Evolutionary conservation across 2,888 invertebrate species (phyloP), one percentile per base, ranked within the genome.

Genomic region (Desoria tigrina): DNA sequence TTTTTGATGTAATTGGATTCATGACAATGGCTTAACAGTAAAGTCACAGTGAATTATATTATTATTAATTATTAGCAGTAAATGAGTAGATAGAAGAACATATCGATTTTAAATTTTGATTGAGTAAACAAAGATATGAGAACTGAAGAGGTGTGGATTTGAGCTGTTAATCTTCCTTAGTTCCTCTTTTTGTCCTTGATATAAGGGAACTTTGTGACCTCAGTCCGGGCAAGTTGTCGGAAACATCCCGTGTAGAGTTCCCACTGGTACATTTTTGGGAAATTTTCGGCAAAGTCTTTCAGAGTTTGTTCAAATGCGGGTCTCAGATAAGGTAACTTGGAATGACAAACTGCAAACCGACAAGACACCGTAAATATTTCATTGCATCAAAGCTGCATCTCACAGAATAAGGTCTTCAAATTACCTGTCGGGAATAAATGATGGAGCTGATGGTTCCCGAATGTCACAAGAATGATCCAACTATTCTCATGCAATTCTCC

Each of bases 351-450:
- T 16, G n/a, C n/a, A n/a, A n/a, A n/a, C n/a, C n/a, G n/a, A n/a
- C n/a, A n/a, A n/a, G n/a, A n/a, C n/a, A n/a, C 23, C 6, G 49
- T 6, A 49, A n/a, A n/a, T 49, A 23, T 23, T 7, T 6, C n/a
- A 49, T 6, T 18, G 49, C 23, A 49, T 49, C n/a, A 11, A 9
- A 49, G 51, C 18, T 32, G 28, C 11, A 28, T 50, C 1, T 49
- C 28, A 1, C 28, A 27, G 27, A n/a, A n/a, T n/a, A n/a, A n/a
- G n/a, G n/a, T n/a, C n/a, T n/a, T n/a, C n/a, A n/a, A n/a, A n/a
- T 0, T n/a, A n/a, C n/a, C n/a, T n/a, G 90, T 88, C 0, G 92
- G 92, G 75, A 92, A 88, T 21, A 92, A 81, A 79, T 92, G 92
- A 79, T 92, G 92, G 2, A 92, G 81, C 0, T 84, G 18, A 39